Conservation (phyloP, 2,797 vertebrate genomes). For the Urosaurus nigricauda region DNA sequence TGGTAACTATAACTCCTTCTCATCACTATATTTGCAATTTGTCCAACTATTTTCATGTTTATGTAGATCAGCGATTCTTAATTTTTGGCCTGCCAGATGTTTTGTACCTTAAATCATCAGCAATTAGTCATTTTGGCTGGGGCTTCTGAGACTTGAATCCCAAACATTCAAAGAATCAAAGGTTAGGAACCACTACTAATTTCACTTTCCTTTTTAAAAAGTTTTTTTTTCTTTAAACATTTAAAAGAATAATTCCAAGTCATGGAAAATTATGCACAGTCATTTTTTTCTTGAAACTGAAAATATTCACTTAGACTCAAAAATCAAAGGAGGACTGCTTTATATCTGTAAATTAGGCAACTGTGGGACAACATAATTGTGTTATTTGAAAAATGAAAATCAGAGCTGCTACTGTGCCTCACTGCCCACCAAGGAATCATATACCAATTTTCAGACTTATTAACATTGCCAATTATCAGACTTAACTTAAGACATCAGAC, state of each 20-base stretch:
- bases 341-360: neutral
- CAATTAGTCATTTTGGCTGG: too few relatives aligned
- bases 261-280: neutral
- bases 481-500: neutral
- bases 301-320: neutral
- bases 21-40: neutral
- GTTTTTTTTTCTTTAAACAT: constrained; percentile 4
- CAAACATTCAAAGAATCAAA: too few relatives aligned
- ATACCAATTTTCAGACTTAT: neutral
- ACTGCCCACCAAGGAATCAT: neutral
- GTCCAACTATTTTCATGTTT: neutral
- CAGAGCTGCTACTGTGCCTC: neutral
- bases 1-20: neutral
- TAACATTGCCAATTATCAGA: too few relatives aligned
- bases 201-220: neutral
- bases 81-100: neutral
- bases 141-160: too few relatives aligned
- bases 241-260: neutral
- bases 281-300: neutral
- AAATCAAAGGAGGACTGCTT: neutral
- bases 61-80: too few relatives aligned
- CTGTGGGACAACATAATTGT: neutral
- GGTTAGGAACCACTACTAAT: neutral
- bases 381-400: neutral
- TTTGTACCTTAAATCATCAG: too few relatives aligned